A percentile compares a stretch with the other conserved stretches of the same genome.
Evolutionary conservation across 2,797 vertebrate species (phyloP).

Genomic region (Chromobotia macracanthus): DNA sequence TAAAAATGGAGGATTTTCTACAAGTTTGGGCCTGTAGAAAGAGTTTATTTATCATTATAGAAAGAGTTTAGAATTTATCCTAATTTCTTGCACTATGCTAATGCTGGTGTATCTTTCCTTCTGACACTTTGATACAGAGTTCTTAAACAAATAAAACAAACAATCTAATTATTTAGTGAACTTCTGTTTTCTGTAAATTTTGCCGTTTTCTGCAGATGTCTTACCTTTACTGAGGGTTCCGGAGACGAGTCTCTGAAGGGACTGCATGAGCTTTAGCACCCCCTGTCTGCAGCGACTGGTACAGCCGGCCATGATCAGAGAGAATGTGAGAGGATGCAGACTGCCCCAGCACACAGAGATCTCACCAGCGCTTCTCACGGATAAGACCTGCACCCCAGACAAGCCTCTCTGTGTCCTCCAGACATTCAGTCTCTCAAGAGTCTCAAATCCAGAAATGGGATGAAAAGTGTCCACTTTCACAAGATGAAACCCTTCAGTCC

Average conservation of each 20-base stretch:
- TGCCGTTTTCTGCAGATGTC: not conserved
- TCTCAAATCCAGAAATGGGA: conserved; percentile 6
- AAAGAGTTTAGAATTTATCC: too few relatives aligned
- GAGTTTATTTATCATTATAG: too few relatives aligned
- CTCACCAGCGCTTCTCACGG: conserved; percentile 15
- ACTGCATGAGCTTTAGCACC: conserved; percentile 79
- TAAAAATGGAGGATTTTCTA: not conserved
- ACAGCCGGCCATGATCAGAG: conserved; percentile 78
- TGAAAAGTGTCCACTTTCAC: not conserved
- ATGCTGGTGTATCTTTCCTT: too few relatives aligned
- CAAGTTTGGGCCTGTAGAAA: too few relatives aligned
- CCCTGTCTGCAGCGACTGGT: conserved; percentile 79
- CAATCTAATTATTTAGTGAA: too few relatives aligned
- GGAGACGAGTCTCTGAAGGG: conserved; percentile 77
- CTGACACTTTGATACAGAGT: too few relatives aligned
- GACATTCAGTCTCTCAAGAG: conserved; percentile 1
- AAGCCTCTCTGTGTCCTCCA: conserved; percentile 10
- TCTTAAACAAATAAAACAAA: too few relatives aligned
- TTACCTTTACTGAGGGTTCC: conserved; percentile 81
- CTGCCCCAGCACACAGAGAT: conserved; percentile 9
- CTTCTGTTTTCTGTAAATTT: not conserved
- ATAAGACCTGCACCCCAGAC: conserved; percentile 13
- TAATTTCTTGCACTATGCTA: too few relatives aligned
- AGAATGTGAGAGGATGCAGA: conserved; percentile 23
- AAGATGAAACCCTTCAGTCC: conserved; percentile 4